phyloP scores from a whole-genome alignment of 2,797 vertebrate genomes.

The Characodon lateralis region DNA sequence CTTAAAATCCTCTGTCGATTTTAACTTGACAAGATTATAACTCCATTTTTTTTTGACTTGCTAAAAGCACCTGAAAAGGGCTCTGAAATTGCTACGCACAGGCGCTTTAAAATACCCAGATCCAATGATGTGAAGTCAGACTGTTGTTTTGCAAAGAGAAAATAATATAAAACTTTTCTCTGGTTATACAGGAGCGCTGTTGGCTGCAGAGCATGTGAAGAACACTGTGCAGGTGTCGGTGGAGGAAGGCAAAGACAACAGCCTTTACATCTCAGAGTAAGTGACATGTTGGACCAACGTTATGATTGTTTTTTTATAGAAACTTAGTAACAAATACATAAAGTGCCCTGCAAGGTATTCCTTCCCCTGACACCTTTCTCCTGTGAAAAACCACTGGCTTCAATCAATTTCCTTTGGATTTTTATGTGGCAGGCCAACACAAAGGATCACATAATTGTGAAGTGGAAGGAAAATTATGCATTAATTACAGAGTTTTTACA shows the following conservation, averaged over 20 bases:
- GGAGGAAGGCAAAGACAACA: conserved; percentile 92
- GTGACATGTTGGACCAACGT: conserved; percentile 3
- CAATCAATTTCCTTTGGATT: too few relatives aligned
- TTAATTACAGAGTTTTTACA: too few relatives aligned
- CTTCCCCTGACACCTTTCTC: neutral
- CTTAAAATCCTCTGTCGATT: neutral
- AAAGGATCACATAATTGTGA: neutral
- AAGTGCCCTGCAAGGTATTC: neutral
- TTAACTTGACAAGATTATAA: neutral
- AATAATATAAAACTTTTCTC: neutral
- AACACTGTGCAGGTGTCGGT: conserved; percentile 85
- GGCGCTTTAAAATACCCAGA: too few relatives aligned
- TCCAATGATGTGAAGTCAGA: too few relatives aligned
- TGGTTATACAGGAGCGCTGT: conserved; percentile 83
- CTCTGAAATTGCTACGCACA: too few relatives aligned
- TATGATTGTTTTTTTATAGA: neutral
- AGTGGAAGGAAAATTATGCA: neutral
- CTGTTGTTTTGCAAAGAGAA: neutral
- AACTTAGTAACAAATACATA: neutral
- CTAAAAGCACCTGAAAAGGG: too few relatives aligned
- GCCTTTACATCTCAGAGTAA: conserved; percentile 90
- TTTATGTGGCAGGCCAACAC: neutral
- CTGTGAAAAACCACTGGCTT: too few relatives aligned
- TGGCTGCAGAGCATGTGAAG: conserved; percentile 92
- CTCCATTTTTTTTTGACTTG: too few relatives aligned